phyloP scores from a whole-genome alignment of 2,888 invertebrate genomes.

The Malacosoma neustria region DNA sequence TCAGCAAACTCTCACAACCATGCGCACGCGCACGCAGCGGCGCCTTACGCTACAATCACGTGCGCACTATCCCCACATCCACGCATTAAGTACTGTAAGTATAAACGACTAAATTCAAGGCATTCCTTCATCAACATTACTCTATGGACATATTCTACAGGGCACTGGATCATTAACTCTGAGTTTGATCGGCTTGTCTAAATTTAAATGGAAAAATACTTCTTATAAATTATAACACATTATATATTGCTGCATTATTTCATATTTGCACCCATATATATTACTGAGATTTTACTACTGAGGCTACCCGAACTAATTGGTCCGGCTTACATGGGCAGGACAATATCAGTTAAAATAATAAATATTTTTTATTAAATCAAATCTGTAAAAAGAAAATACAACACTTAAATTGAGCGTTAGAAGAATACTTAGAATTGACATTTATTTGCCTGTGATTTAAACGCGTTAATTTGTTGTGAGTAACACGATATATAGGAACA shows the following conservation, averaged over 20 bases:
- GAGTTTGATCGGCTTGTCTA: conserved; percentile 56
- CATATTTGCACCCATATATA: conserved; percentile 53
- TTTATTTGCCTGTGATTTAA: conserved; percentile 32
- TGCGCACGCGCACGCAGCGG: conserved; percentile 12
- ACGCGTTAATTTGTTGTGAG: conserved; percentile 23
- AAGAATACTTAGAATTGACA: conserved; percentile 67
- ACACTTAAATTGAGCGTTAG: conserved; percentile 65
- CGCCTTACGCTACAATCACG: conserved; percentile 29
- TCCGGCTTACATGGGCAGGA: conserved; percentile 54
- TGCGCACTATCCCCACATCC: conserved; percentile 39
- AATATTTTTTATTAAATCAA: conserved; percentile 38
- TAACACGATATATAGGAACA: conserved; percentile 66
- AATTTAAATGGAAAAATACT: conserved; percentile 50
- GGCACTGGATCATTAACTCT: conserved; percentile 70
- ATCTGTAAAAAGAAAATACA: conserved; percentile 58
- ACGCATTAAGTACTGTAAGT: conserved; percentile 66
- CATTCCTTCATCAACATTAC: conserved; percentile 67
- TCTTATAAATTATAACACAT: conserved; percentile 60
- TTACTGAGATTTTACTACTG: conserved; percentile 23
- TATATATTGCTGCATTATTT: conserved; percentile 65
- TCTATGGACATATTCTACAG: conserved; percentile 71
- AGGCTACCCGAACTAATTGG: conserved; percentile 48
- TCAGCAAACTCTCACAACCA: conserved; percentile 65
- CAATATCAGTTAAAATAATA: conserved; percentile 54
- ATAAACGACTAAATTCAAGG: conserved; percentile 72